A percentile compares a stretch with the other conserved stretches of the same genome.
phyloP scores from a whole-genome alignment of 2,797 vertebrate species.

The Lacerta viridis region DNA sequence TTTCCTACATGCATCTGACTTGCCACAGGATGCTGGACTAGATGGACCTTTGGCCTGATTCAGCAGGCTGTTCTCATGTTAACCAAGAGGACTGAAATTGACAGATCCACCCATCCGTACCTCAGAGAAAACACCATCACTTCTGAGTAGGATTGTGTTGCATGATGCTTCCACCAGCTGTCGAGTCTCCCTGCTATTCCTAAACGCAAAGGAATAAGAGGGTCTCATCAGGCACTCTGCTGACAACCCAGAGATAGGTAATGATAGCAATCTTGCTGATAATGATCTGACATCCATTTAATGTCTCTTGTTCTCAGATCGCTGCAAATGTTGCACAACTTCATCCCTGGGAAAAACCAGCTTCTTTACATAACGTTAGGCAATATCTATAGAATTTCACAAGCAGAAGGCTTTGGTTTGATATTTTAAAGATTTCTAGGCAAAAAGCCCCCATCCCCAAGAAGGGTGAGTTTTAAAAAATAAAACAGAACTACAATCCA shows the following conservation, averaged over 20 bases:
- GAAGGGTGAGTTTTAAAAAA: background rate
- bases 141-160: background rate
- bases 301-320: slow-evolving; percentile 11
- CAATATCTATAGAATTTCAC: background rate
- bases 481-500: background rate
- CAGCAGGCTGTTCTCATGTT: no score
- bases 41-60: no score
- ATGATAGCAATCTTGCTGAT: slow-evolving; percentile 16
- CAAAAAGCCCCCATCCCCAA: background rate
- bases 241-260: slow-evolving; percentile 3
- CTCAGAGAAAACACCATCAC: background rate
- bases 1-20: no score
- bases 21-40: no score
- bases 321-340: background rate
- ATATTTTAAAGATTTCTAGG: background rate
- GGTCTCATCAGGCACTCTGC: background rate
- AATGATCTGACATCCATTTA: slow-evolving; percentile 2
- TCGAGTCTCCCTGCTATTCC: background rate
- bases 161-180: background rate
- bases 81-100: no score
- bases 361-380: background rate
- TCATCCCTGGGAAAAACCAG: background rate
- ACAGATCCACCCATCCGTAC: no score
- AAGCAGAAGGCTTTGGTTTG: background rate
- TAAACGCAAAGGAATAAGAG: background rate